Evolutionary conservation across 2,888 invertebrate genomes (phyloP), one percentile per base, ranked within the genome.

Genomic region (Aricia artaxerxes): DNA sequence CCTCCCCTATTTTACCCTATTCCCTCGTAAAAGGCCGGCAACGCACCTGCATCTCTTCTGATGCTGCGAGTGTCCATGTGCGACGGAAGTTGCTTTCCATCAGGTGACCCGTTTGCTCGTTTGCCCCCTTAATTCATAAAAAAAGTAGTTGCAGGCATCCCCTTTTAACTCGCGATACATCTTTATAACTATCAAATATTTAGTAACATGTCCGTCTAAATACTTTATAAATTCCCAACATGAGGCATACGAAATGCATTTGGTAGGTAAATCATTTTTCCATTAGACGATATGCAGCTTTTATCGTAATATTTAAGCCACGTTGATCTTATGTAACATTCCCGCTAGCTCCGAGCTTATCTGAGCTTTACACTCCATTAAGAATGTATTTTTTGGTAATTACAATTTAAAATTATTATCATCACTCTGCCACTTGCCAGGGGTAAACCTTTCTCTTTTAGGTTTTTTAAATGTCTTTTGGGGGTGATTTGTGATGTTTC

Each of bases 311-410:
- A 69, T 69, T 69, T 16, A 38, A 69, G 69, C 69, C 31, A 16
- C 69, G 64, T 24, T 61, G 64, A 69, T 69, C 35, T 38, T 69
- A 69, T 69, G 69, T 69, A 69, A 69, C 16, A 69, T 69, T 69
- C 35, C 13, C 69, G 35, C 69, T 53, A 61, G 31, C 40, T 53
- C 24, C 24, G 24, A 44, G 69, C 53, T 60, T 78, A 69, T 61
- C 75, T 24, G 13, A 24, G 75, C 53, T 75, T 75, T 13, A 75
- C 75, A 49, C 75, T 24, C 75, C 75, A 75, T 75, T 75, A 75
- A 49, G 49, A 31, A 49, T 49, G 75, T 49, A 75, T 75, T 75
- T 75, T 75, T 49, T 75, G 31, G 75, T 75, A 49, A 24, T 49
- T 24, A 75, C 75, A 75, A 44, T 44, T 24, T 31, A 9, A 75